Base-by-base conservation (phyloP, 2,888 invertebrate species). In the Drosophila nr. perissopoda region DNA sequence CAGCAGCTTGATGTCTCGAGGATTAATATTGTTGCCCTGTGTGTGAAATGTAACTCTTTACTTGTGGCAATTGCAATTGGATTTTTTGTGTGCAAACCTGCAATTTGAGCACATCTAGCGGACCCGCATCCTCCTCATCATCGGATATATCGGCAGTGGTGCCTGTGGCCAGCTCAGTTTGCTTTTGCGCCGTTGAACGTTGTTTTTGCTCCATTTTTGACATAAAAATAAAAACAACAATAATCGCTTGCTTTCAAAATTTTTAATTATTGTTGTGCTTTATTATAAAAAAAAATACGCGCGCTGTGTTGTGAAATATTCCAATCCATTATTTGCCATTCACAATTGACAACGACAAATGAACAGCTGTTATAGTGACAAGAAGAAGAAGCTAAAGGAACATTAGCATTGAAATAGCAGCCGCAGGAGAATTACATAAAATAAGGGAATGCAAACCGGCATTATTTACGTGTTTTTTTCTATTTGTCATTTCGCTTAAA, bases 1-100 rank as follows among this genome's bases (percentile, higher is more conserved):
- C 42, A 99, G 94, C 91, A 98, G 98, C 92, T 98, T 98, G 2
- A 99, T 95, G 92, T 99, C 99, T 4, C 95, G 96, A 6, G 96
- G 95, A 76, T 97, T 96, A 59, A 99, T 98, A 34, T 99, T 99
- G 95, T 97, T 96, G 18, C 97, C 97, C 98, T 99, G 85, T 1
- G 72, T 10, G 34, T 21, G 54, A 34, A 49, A 13, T 21, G 1
- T 54, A 36, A 21, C 25, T 7, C 4, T 11, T 27, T n/a, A 18
- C 31, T 16, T 31, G 21, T 25, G 4, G 16, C 3, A 29, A 16
- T 29, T 2, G 5, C 5, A 57, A 38, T 25, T n/a, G 13, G 0
- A 40, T 10, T 3, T 27, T 46, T 4, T 36, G 2, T 0, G 1
- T n/a, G n/a, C 6, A 1, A 93, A 97, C 97, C 94, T 97, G 96